A percentile compares a stretch with the other conserved stretches of the same genome.
phyloP scores from a whole-genome alignment of 2,888 invertebrate species.

The Drosophila mayaguana region DNA sequence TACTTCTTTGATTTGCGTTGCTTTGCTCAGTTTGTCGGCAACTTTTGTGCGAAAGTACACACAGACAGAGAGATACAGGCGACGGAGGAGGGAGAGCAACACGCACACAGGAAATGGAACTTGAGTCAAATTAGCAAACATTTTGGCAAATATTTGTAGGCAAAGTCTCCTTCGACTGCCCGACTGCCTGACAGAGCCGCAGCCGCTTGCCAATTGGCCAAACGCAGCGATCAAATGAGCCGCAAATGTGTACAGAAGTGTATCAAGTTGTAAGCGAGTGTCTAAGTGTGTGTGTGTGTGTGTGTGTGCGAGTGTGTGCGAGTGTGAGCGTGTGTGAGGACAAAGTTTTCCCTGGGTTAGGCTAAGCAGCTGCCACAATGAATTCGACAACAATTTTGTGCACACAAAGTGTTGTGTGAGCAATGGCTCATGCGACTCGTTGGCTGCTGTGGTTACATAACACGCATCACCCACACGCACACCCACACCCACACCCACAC shows the following conservation, averaged over 20 bases:
- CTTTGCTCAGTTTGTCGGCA: slow-evolving; percentile 26
- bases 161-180: slow-evolving; percentile 16
- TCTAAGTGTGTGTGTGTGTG: neutral
- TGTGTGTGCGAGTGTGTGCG: neutral
- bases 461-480: neutral
- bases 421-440: slow-evolving; percentile 29
- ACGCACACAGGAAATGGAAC: slow-evolving; percentile 31
- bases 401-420: no score
- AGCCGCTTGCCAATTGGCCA: slow-evolving; percentile 67
- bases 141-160: slow-evolving; percentile 73
- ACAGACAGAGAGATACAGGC: neutral
- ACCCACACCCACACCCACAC: neutral
- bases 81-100: neutral
- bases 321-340: slow-evolving; percentile 10
- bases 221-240: slow-evolving; percentile 74
- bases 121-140: slow-evolving; percentile 76
- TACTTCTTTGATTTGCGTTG: slow-evolving; percentile 34
- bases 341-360: slow-evolving; percentile 16
- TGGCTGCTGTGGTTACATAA: slow-evolving; percentile 20
- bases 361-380: slow-evolving; percentile 32
- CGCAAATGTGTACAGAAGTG: slow-evolving; percentile 73
- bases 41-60: slow-evolving; percentile 14
- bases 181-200: neutral
- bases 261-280: slow-evolving; percentile 33
- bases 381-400: slow-evolving; percentile 55